Percentiles rank a stretch among this genome's conserved stretches.
Evolutionary conservation across 2,888 invertebrate genomes (phyloP).

Genomic region (Beris morrisii): DNA sequence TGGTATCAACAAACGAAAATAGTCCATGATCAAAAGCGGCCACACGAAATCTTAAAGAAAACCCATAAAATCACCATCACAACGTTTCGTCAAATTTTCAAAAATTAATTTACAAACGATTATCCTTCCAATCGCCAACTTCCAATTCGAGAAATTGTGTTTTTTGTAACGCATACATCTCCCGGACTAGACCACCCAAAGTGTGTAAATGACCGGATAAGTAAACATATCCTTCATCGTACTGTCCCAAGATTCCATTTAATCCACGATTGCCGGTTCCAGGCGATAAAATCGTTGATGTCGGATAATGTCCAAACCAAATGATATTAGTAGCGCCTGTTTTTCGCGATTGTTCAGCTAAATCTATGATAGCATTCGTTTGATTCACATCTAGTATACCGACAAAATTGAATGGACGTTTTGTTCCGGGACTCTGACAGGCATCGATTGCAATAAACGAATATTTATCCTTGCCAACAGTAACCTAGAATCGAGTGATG

Average conservation of each 20-base stretch:
- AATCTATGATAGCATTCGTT: constrained; percentile 60
- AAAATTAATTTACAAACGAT: constrained; percentile 66
- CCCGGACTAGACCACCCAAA: constrained; percentile 73
- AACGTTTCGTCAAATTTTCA: neutral
- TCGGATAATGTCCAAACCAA: constrained; percentile 91
- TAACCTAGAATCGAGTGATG: constrained; percentile 47
- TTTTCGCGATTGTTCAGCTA: constrained; percentile 61
- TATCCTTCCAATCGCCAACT: constrained; percentile 90
- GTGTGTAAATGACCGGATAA: constrained; percentile 90
- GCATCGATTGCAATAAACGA: constrained; percentile 88
- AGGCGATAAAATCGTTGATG: constrained; percentile 76
- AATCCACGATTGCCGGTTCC: constrained; percentile 58
- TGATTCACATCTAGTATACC: constrained; percentile 68
- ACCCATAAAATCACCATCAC: constrained; percentile 7
- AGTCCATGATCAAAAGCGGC: constrained; percentile 87
- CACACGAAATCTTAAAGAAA: constrained; percentile 66
- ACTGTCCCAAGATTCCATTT: constrained; percentile 63
- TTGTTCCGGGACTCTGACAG: constrained; percentile 81
- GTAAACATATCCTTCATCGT: constrained; percentile 70
- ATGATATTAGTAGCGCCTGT: constrained; percentile 64
- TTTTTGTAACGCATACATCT: constrained; percentile 85
- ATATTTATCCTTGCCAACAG: constrained; percentile 61
- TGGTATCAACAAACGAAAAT: constrained; percentile 80
- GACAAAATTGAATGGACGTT: constrained; percentile 88
- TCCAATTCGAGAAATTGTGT: constrained; percentile 85